Percentiles rank a stretch among this genome's conserved stretches.
phyloP scores from a whole-genome alignment of 2,888 invertebrate species.

The Chesias legatella region DNA sequence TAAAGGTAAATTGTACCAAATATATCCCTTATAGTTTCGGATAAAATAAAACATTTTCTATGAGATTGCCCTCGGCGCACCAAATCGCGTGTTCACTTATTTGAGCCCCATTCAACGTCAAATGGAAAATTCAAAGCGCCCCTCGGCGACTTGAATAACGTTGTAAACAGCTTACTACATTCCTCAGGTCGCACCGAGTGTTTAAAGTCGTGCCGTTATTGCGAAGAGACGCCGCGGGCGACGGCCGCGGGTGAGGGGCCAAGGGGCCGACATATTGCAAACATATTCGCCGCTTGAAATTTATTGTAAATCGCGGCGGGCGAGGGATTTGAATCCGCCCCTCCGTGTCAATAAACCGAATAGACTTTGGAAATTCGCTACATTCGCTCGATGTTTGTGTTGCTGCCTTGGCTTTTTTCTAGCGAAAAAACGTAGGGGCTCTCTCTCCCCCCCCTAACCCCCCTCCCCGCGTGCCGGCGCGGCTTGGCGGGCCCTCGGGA shows the following conservation, averaged over 20 bases:
- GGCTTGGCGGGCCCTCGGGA: conserved; percentile 35
- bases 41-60: conserved; percentile 23
- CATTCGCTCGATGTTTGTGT: conserved; percentile 72
- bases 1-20: too few relatives aligned
- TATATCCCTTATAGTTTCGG: too few relatives aligned
- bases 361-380: conserved; percentile 75
- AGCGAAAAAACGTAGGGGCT: conserved; percentile 41
- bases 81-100: conserved; percentile 42
- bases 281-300: conserved; percentile 76
- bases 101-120: conserved; percentile 53
- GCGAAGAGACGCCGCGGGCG: conserved; percentile 20
- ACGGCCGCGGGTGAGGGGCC: conserved; percentile 47
- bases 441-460: conserved; percentile 30
- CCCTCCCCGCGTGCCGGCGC: too few relatives aligned
- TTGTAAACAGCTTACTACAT: conserved; percentile 68
- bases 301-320: conserved; percentile 72
- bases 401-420: conserved; percentile 69
- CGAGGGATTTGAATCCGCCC: conserved; percentile 64
- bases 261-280: conserved; percentile 69
- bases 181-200: conserved; percentile 46
- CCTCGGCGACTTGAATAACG: conserved; percentile 52
- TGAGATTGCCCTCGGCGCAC: conserved; percentile 23
- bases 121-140: conserved; percentile 47
- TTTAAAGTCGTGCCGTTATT: conserved; percentile 57
- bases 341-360: conserved; percentile 72